Evolutionary conservation across 2,113 vertebrate genomes (phyloP).

Genomic region (Vombatus ursinus): DNA sequence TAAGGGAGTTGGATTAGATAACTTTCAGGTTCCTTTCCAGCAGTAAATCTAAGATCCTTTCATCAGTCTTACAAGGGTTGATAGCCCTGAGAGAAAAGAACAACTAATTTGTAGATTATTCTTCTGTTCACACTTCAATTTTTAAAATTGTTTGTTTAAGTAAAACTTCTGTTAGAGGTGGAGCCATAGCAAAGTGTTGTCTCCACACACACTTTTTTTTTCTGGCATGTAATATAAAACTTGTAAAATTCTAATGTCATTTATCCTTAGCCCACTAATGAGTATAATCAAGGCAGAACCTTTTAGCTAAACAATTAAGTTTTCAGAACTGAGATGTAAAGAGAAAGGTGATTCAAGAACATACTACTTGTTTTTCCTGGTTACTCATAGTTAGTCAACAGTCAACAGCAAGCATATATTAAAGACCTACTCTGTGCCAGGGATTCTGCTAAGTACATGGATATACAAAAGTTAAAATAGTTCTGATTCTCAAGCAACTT

Average conservation of each 20-base stretch:
- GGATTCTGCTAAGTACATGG: not conserved
- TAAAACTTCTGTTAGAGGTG: not conserved
- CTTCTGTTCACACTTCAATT: not conserved
- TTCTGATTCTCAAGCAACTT: not conserved
- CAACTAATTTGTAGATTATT: conserved; percentile 3
- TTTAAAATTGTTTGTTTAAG: not conserved
- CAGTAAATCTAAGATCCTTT: not conserved
- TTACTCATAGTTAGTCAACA: not conserved
- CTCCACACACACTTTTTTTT: not conserved
- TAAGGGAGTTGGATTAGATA: not conserved
- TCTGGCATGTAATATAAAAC: not conserved
- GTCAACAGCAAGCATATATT: not conserved
- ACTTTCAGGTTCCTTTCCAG: not conserved
- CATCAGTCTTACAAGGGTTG: not conserved
- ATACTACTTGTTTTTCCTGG: not conserved
- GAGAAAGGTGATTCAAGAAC: conserved; percentile 21
- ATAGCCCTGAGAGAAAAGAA: not conserved
- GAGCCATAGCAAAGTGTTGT: not conserved
- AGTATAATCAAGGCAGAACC: not conserved
- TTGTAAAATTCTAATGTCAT: not conserved
- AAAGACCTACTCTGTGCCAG: not conserved
- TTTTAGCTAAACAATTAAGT: conserved; percentile 13
- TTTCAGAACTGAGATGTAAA: conserved; percentile 31
- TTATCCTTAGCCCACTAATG: conserved; percentile 7
- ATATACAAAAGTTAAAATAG: not conserved